Percentiles rank a stretch among this genome's conserved stretches.
Conservation (phyloP, 1,140 invertebrate genomes). For the Drosophila carrolli region DNA sequence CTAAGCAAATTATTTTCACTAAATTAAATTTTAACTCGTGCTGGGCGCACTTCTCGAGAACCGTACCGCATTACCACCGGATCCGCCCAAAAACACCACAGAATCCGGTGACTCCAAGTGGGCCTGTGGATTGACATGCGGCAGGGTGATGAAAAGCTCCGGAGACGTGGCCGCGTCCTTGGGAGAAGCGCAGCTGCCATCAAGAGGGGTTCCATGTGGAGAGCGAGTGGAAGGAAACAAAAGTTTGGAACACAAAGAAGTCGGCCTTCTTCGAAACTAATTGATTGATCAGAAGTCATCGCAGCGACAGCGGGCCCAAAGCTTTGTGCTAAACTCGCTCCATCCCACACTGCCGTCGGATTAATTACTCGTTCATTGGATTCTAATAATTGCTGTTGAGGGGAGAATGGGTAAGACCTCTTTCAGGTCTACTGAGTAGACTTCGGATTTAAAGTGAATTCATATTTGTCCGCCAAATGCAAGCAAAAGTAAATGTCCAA, state of each 20-base stretch:
- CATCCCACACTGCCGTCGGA: neutral
- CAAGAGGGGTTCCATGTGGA: conserved; percentile 32
- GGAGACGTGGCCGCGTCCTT: conserved; percentile 20
- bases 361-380: conserved; percentile 14
- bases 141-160: conserved; percentile 52
- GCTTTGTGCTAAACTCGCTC: conserved; percentile 14
- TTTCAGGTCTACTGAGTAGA: too few species aligned
- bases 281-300: conserved; percentile 34
- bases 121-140: conserved; percentile 70
- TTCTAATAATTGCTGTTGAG: neutral
- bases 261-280: conserved; percentile 17
- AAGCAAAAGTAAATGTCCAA: too few species aligned
- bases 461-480: neutral
- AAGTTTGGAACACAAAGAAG: conserved; percentile 31
- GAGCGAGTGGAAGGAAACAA: conserved; percentile 35
- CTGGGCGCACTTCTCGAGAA: conserved; percentile 77
- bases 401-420: neutral
- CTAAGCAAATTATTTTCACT: conserved; percentile 83
- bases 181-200: conserved; percentile 49
- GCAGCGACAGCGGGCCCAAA: conserved; percentile 7
- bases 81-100: conserved; percentile 55
- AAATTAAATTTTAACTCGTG: conserved; percentile 84
- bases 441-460: too few species aligned
- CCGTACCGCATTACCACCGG: conserved; percentile 36
- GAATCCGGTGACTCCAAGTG: conserved; percentile 42